A percentile compares a stretch with the other conserved stretches of the same genome.
phyloP scores from a whole-genome alignment of 2,888 invertebrate genomes.

The Thyatira batis region DNA sequence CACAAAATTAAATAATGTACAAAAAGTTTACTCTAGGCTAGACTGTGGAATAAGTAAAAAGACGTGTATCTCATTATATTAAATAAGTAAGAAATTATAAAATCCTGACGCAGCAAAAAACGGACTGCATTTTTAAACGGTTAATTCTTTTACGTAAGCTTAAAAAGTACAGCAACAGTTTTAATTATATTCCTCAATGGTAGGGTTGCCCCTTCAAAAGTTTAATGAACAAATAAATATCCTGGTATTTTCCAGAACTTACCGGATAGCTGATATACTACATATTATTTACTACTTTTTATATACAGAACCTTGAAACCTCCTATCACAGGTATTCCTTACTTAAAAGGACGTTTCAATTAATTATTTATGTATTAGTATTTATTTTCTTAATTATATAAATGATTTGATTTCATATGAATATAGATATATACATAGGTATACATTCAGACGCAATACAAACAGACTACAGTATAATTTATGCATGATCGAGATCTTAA shows the following conservation, averaged over 20 bases:
- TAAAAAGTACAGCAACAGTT: slow-evolving; percentile 1
- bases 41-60: not conserved
- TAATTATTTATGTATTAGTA: too few species aligned
- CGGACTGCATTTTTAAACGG: slow-evolving; percentile 13
- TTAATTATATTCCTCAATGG: not conserved
- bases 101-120: slow-evolving; percentile 19
- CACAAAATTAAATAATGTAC: not conserved
- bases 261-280: too few species aligned
- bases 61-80: not conserved
- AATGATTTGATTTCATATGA: too few species aligned
- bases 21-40: not conserved
- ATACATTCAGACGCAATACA: too few species aligned
- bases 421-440: too few species aligned
- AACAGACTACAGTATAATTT: too few species aligned
- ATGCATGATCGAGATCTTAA: too few species aligned
- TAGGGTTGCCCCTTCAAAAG: not conserved
- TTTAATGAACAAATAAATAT: not conserved
- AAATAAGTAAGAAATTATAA: not conserved
- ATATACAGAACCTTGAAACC: too few species aligned
- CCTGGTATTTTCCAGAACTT: not conserved
- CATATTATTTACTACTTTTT: too few species aligned
- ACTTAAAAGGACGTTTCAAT: too few species aligned
- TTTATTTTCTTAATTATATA: too few species aligned
- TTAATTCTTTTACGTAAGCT: not conserved
- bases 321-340: too few species aligned